Percentiles rank a stretch among this genome's conserved stretches.
Conservation (phyloP, 2,113 vertebrate species). For the Halichoerus grypus region DNA sequence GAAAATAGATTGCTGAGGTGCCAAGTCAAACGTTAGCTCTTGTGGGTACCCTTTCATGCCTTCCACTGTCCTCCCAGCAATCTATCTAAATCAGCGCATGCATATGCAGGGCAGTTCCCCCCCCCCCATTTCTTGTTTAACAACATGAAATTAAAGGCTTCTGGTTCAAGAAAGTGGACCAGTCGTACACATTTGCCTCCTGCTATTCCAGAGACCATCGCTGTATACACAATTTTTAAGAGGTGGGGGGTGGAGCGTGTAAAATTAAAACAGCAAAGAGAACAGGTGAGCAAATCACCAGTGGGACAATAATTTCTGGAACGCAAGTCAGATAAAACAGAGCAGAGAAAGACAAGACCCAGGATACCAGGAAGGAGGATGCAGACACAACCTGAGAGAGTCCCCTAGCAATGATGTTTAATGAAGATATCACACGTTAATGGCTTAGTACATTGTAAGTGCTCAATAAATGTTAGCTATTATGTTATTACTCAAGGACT, state of each 20-base stretch:
- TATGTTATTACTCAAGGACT: background rate
- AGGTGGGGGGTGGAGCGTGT: background rate
- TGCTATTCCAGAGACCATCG: background rate
- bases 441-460: background rate
- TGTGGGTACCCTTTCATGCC: background rate
- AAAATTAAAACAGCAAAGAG: slow-evolving; percentile 48
- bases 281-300: background rate
- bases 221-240: background rate
- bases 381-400: background rate
- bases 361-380: background rate
- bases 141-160: slow-evolving; percentile 30
- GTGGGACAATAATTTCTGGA: background rate
- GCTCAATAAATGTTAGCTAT: background rate
- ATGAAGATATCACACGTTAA: background rate
- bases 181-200: background rate
- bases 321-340: background rate
- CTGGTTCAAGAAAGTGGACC: background rate
- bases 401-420: background rate
- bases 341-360: background rate
- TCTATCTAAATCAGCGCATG: background rate
- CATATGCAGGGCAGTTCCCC: background rate
- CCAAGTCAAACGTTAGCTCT: slow-evolving; percentile 35
- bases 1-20: background rate
- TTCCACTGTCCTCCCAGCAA: background rate
- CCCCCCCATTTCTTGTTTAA: background rate